phyloP scores from a whole-genome alignment of 2,888 invertebrate genomes.

The Tachina grossa region DNA sequence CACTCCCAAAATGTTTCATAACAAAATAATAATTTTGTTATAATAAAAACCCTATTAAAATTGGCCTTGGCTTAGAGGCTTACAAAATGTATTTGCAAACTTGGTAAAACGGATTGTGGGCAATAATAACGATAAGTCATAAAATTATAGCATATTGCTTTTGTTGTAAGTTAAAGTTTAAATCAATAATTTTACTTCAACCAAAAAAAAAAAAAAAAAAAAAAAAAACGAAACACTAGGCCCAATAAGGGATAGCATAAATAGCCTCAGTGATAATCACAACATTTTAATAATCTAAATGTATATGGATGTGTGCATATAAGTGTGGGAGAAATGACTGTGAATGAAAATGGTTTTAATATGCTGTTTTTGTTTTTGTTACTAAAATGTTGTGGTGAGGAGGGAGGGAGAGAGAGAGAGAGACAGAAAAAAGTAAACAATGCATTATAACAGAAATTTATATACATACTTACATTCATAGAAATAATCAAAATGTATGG shows the following conservation, averaged over 20 bases:
- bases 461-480: neutral
- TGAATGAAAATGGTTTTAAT: constrained; percentile 10
- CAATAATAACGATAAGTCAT: neutral
- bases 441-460: constrained; percentile 23
- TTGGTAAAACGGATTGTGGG: constrained; percentile 12
- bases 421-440: constrained; percentile 19
- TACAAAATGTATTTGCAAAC: neutral
- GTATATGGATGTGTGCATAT: neutral
- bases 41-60: constrained; percentile 39
- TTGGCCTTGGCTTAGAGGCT: constrained; percentile 9
- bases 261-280: constrained; percentile 20
- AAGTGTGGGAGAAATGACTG: neutral
- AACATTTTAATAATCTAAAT: neutral
- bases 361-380: neutral
- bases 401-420: neutral
- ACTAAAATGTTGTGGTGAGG: too few species aligned
- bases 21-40: constrained; percentile 33
- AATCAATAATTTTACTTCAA: constrained; percentile 59
- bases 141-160: constrained; percentile 5
- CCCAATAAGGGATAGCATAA: neutral
- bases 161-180: constrained; percentile 49
- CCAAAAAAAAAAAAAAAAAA: too few species aligned
- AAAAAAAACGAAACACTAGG: neutral
- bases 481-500: constrained; percentile 1
- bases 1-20: constrained; percentile 1